These are phyloP conservation scores for Lasioglossum oenotherae DNA, from an alignment of 2,888 invertebrate genomes.

Conservation along the genomic window DNA sequence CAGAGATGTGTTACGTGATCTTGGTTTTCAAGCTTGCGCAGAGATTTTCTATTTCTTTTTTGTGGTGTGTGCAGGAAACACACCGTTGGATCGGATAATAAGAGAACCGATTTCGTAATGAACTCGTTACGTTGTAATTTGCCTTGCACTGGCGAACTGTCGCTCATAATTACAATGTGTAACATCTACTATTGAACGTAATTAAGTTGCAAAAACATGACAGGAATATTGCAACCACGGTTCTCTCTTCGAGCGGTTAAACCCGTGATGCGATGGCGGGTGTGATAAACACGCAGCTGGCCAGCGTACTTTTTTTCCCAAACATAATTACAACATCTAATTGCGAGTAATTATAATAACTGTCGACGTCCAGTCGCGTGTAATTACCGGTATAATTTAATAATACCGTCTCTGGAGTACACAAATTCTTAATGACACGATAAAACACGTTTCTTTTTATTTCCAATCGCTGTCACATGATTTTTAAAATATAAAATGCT, in stretches of 20 bases:
- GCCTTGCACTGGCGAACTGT: constrained; percentile 28
- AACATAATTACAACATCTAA: constrained; percentile 38
- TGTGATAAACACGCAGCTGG: constrained; percentile 40
- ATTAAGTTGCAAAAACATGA: constrained; percentile 46
- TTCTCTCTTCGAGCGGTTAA: constrained; percentile 14
- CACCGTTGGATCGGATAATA: constrained; percentile 22
- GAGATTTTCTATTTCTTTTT: background rate
- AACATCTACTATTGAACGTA: constrained; percentile 38
- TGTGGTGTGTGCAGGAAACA: background rate
- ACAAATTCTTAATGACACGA: background rate
- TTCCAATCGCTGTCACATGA: background rate
- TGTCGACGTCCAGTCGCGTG: background rate
- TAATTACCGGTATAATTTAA: constrained; percentile 31
- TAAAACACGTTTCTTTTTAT: background rate
- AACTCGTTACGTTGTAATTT: constrained; percentile 31
- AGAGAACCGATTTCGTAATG: constrained; percentile 40
- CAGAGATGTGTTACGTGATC: background rate
- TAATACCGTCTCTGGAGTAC: background rate
- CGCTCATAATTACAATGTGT: constrained; percentile 43
- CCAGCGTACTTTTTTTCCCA: background rate
- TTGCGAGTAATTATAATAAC: constrained; percentile 36
- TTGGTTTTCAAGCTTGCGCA: constrained; percentile 19
- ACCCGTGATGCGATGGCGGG: constrained; percentile 27
- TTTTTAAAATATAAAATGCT: too few species aligned
- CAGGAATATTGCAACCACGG: constrained; percentile 23